Conservation (phyloP, 1,140 invertebrate species). For the Rhagoletis pomonella region DNA sequence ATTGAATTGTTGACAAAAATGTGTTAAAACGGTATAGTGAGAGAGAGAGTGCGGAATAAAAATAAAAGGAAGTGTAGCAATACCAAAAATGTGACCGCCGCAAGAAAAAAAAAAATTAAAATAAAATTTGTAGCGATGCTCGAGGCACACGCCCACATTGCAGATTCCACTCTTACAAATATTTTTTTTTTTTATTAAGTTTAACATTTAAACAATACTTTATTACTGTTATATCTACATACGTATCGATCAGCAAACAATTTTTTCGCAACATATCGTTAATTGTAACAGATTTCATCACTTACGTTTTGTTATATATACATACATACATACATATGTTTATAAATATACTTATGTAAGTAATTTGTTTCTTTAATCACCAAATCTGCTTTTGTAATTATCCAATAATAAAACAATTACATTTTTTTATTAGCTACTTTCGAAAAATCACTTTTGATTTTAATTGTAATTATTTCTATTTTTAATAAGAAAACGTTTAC, state of each 20-base stretch:
- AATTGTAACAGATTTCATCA: constrained; percentile 4
- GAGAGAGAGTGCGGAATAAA: neutral
- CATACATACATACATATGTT: neutral
- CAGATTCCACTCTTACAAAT: neutral
- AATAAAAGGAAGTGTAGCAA: neutral
- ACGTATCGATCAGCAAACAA: neutral
- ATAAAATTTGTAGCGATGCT: neutral
- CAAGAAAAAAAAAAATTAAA: neutral
- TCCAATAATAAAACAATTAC: neutral
- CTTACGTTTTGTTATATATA: constrained; percentile 1
- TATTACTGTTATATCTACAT: constrained; percentile 11
- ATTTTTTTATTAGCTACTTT: constrained; percentile 3
- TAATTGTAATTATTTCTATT: constrained; percentile 39
- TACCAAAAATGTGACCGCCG: neutral
- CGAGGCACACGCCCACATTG: neutral
- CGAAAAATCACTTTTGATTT: neutral
- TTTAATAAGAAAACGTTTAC: constrained; percentile 27
- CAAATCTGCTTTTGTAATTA: neutral
- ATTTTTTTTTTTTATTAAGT: constrained; percentile 14
- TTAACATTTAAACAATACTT: constrained; percentile 28
- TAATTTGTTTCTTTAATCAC: neutral
- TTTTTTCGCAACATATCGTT: constrained; percentile 33
- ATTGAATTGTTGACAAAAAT: constrained; percentile 8
- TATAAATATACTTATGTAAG: neutral
- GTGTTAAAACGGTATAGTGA: neutral